A percentile compares a stretch with the other conserved stretches of the same genome.
phyloP scores from a whole-genome alignment of 2,888 invertebrate genomes.

The Odontomyia ornata region DNA sequence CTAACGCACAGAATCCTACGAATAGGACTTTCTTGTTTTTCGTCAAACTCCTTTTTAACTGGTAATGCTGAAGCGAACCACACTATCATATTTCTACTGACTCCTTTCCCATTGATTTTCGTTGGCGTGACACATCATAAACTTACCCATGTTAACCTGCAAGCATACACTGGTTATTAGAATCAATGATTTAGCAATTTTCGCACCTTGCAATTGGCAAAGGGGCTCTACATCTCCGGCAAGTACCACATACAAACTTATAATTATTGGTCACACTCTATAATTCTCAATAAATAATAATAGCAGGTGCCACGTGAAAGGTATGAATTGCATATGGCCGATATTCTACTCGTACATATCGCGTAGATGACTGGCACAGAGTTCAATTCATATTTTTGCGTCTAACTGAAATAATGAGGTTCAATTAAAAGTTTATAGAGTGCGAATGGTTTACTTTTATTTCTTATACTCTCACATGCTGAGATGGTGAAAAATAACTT shows the following conservation, averaged over 20 bases:
- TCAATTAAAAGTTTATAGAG: slow-evolving; percentile 25
- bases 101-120: slow-evolving; percentile 1
- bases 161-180: slow-evolving; percentile 14
- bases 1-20: too few species aligned
- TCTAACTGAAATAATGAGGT: slow-evolving; percentile 20
- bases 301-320: slow-evolving; percentile 37
- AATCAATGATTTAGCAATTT: slow-evolving; percentile 34
- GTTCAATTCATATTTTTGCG: neutral
- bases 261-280: slow-evolving; percentile 40
- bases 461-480: too few species aligned
- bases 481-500: too few species aligned
- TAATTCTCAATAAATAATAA: slow-evolving; percentile 25
- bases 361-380: neutral
- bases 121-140: slow-evolving; percentile 22
- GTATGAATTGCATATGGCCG: neutral
- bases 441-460: neutral
- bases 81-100: neutral
- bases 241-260: slow-evolving; percentile 16
- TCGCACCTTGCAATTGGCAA: neutral
- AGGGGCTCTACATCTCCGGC: neutral
- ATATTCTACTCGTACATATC: neutral
- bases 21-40: too few species aligned
- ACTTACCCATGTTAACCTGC: neutral
- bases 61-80: too few species aligned
- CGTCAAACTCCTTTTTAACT: too few species aligned